These are phyloP conservation scores for Podarcis lilfordi DNA, from an alignment of 2,797 vertebrate genomes.

Conservation along the genomic window DNA sequence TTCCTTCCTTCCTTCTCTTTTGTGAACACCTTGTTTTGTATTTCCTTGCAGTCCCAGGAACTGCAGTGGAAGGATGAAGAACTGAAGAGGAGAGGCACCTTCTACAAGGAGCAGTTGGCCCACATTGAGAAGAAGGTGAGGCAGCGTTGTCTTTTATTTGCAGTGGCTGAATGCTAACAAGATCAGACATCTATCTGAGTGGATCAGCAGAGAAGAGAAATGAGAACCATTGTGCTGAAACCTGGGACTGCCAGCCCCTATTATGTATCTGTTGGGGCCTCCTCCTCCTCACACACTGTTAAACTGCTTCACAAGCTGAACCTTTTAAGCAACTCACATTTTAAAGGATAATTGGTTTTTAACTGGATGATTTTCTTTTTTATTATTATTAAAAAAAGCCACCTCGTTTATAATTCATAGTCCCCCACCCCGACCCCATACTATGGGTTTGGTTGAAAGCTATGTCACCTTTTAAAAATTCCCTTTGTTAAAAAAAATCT, in stretches of 20 bases:
- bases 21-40: slow-evolving; percentile 52
- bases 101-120: slow-evolving; percentile 90
- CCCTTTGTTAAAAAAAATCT: slow-evolving; percentile 60
- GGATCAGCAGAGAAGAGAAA: slow-evolving; percentile 11
- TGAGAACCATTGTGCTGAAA: slow-evolving; percentile 23
- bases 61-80: slow-evolving; percentile 87
- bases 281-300: not conserved
- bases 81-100: slow-evolving; percentile 82
- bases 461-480: slow-evolving; percentile 48
- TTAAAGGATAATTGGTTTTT: slow-evolving; percentile 55
- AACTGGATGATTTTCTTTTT: slow-evolving; percentile 39
- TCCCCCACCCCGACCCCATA: slow-evolving; percentile 29
- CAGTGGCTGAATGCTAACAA: not conserved
- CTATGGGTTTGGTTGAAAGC: slow-evolving; percentile 60
- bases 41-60: slow-evolving; percentile 79
- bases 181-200: accelerated
- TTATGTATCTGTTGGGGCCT: not conserved
- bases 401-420: slow-evolving; percentile 18
- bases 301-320: slow-evolving; percentile 32
- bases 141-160: not conserved
- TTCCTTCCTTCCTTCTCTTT: not conserved
- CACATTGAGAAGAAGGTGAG: slow-evolving; percentile 89
- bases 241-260: not conserved
- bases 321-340: slow-evolving; percentile 46
- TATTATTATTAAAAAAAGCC: not conserved